Percentiles rank a stretch among this genome's conserved stretches.
These are phyloP conservation scores for Amblyraja radiata DNA, from an alignment of 2,797 vertebrate species.

Conservation along the genomic window DNA sequence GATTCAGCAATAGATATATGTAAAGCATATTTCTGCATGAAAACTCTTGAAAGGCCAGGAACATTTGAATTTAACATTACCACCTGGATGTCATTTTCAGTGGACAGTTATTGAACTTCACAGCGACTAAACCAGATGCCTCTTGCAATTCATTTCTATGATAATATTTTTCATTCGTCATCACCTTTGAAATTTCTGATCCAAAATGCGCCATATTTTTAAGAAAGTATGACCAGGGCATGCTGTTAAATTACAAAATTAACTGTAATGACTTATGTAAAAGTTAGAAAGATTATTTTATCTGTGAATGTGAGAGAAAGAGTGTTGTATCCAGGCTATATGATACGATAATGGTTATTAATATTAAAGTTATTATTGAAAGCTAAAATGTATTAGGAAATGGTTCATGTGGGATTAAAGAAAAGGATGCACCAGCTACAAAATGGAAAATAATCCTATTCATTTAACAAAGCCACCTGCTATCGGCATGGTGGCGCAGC, in stretches of 20 bases:
- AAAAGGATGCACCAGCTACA: background rate
- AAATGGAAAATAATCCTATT: background rate
- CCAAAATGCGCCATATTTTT: background rate
- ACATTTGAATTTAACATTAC: background rate
- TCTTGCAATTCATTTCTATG: background rate
- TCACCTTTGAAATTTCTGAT: background rate
- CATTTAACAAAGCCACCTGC: background rate
- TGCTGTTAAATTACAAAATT: background rate
- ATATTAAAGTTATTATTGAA: background rate
- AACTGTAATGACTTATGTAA: background rate
- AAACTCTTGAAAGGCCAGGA: background rate
- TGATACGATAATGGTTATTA: background rate
- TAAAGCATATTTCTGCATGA: background rate
- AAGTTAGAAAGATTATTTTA: background rate
- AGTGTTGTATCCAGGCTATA: background rate
- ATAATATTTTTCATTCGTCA: background rate
- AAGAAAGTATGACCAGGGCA: background rate
- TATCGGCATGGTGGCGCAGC: too few species aligned
- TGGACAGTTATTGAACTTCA: background rate
- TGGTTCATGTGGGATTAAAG: background rate
- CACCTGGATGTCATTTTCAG: background rate
- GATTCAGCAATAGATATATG: background rate
- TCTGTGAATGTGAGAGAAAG: background rate
- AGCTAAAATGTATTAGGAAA: background rate
- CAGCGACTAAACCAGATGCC: background rate